Conservation (phyloP, 2,888 invertebrate genomes). For the Thysanoteuthis rhombus region DNA sequence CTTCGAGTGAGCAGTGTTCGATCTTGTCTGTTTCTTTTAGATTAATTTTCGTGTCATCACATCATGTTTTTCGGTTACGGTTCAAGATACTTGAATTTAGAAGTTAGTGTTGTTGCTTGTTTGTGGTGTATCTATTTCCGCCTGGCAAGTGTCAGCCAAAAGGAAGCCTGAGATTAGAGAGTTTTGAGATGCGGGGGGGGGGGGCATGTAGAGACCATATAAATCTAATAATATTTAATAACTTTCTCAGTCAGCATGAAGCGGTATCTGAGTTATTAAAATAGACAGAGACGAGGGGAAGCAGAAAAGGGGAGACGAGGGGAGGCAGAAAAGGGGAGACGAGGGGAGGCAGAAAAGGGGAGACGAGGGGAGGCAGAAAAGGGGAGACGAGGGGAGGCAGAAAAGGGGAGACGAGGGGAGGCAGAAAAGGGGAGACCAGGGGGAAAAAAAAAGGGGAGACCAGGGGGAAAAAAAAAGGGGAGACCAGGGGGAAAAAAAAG, state of each 20-base stretch:
- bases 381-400: neutral
- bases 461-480: neutral
- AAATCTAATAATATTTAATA: neutral
- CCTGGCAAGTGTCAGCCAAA: too few species aligned
- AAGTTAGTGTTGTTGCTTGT: too few species aligned
- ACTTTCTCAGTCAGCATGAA: accelerated
- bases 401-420: neutral
- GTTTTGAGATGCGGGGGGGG: too few species aligned
- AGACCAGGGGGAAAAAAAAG: neutral
- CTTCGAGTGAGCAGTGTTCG: too few species aligned
- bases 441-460: neutral
- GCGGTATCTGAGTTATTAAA: neutral
- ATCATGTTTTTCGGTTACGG: too few species aligned
- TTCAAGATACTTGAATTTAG: too few species aligned
- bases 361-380: neutral
- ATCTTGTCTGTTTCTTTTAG: too few species aligned
- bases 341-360: neutral
- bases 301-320: neutral
- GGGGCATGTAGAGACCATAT: neutral
- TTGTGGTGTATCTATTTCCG: too few species aligned
- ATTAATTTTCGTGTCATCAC: too few species aligned
- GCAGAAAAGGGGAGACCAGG: neutral
- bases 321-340: neutral
- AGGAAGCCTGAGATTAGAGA: too few species aligned
- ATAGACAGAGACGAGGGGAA: neutral